phyloP scores from a whole-genome alignment of 2,797 vertebrate species.

The Prionace glauca region DNA sequence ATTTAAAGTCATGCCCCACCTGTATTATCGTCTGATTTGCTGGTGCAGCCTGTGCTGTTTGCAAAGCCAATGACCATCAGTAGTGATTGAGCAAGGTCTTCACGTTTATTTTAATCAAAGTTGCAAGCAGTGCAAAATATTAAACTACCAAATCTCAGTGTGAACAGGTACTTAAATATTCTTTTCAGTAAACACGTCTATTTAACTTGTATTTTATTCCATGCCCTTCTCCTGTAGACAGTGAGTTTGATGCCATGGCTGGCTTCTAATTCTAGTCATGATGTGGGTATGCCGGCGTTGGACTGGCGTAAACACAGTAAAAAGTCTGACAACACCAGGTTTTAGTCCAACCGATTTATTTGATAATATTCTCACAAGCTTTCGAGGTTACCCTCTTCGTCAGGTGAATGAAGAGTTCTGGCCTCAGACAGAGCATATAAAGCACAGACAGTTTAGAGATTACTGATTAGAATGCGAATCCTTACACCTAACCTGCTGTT shows the following conservation, averaged over 20 bases:
- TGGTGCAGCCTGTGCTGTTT: neutral
- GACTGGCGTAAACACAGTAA: no score
- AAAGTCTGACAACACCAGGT: no score
- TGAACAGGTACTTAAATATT: neutral
- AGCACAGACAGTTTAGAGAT: no score
- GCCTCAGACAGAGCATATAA: no score
- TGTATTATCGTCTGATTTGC: neutral
- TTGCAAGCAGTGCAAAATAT: neutral
- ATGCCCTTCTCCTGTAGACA: neutral
- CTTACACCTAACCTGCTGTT: no score
- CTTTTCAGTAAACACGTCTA: neutral
- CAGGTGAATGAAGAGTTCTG: no score
- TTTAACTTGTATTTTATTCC: neutral
- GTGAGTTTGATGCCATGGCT: neutral
- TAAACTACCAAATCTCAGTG: neutral
- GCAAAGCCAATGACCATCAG: neutral
- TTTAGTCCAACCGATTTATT: no score
- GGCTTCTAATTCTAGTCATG: neutral
- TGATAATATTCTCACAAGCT: no score
- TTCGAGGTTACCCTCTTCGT: no score
- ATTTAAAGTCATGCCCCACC: no score
- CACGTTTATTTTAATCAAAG: neutral
- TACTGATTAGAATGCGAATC: no score
- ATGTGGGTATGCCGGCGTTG: no score
- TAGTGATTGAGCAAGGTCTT: neutral